Evolutionary conservation across 1,140 invertebrate species (phyloP), one percentile per base, ranked within the genome.

Genomic region (Tachypleus tridentatus): DNA sequence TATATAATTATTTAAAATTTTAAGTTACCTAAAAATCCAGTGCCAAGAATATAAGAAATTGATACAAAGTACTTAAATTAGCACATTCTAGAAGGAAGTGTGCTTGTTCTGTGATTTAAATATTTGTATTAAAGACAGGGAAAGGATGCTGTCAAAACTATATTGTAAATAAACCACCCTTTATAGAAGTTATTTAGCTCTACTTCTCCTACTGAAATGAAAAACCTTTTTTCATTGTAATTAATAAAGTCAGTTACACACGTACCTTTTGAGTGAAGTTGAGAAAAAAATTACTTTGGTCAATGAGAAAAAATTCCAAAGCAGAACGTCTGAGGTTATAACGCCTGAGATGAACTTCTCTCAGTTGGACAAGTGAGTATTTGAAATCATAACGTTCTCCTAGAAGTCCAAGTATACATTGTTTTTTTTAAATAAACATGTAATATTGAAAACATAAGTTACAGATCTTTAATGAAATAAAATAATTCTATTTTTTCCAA

Each of bases 281-380:
- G 11, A 86, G 76, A 73, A 86, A 86, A 70, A 84, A 86, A 68
- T 83, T 86, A 0, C 83, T 85, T 72, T 85, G 83, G 73, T 86
- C 83, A 57, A 83, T 76, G 5, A 86, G 73, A 71, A 86, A 86
- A 69, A 86, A 78, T 74, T 86, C 85, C 49, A 86, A 73, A 4
- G 84, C 85, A 70, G 82, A 84, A 64, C 83, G 73, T 6, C 83
- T 72, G 0, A 86, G 74, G 73, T 86, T 86, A 73, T 84, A 85
- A 65, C 84, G 76, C 11, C 85, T 72, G 51, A 85, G 77, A 74
- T 86, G 84, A 3, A 86, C 80, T 70, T 86, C 83, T 62, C 82
- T 73, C 52, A 86, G 75, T 70, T 82, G 80, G 10, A 77, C 76
- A 11, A 85, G 73, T 2, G 80, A 73, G 77, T 81, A 82, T 63